Percentiles rank a stretch among this genome's conserved stretches.
phyloP scores from a whole-genome alignment of 2,888 invertebrate species.

The Pomacea canaliculata region DNA sequence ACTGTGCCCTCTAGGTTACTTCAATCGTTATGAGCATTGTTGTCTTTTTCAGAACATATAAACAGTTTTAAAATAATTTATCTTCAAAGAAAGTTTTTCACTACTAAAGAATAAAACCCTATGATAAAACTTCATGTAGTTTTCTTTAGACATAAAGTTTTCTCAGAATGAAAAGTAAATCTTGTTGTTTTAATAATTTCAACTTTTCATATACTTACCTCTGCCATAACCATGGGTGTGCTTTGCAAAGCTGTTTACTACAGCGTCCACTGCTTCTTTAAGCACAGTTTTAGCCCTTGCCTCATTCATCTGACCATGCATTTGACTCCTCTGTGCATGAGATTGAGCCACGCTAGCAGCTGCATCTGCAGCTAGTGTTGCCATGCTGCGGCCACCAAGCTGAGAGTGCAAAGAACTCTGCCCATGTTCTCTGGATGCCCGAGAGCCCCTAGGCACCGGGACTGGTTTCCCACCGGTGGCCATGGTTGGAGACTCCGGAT shows the following conservation, averaged over 20 bases:
- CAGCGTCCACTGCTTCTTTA: conserved; percentile 81
- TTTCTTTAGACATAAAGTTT: too few relatives aligned
- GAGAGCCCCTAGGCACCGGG: conserved; percentile 21
- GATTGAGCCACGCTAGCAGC: conserved; percentile 34
- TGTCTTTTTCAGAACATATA: too few relatives aligned
- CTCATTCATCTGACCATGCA: conserved; percentile 51
- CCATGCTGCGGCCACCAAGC: conserved; percentile 30
- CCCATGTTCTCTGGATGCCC: neutral
- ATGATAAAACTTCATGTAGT: too few relatives aligned
- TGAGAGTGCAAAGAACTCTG: conserved; percentile 16
- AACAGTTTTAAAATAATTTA: too few relatives aligned
- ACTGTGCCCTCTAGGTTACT: too few relatives aligned
- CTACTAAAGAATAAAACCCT: too few relatives aligned
- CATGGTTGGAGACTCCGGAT: conserved; percentile 18
- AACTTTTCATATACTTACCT: conserved; percentile 71
- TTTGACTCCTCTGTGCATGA: conserved; percentile 25
- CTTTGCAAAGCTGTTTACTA: conserved; percentile 81
- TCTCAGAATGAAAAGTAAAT: too few relatives aligned
- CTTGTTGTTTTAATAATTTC: too few relatives aligned
- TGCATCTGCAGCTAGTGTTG: conserved; percentile 34
- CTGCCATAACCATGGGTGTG: conserved; percentile 80
- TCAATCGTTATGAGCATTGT: too few relatives aligned
- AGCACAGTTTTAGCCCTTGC: conserved; percentile 70
- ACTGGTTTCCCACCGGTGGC: conserved; percentile 24
- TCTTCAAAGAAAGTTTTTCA: too few relatives aligned